Percentiles rank a stretch among this genome's conserved stretches.
phyloP scores from a whole-genome alignment of 2,888 invertebrate species.

The Alviniconcha strummeri region DNA sequence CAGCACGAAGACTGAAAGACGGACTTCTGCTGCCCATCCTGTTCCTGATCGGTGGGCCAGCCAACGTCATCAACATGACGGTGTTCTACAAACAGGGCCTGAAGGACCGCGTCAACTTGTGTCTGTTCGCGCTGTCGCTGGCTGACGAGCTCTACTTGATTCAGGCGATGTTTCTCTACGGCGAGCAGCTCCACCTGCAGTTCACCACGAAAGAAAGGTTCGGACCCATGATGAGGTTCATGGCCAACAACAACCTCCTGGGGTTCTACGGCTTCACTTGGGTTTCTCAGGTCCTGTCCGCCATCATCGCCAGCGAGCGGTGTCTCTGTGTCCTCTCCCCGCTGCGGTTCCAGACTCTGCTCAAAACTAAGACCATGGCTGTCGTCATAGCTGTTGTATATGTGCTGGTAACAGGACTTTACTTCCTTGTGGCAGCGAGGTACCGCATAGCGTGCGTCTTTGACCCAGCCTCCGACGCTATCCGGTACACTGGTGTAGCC shows the following conservation, averaged over 20 bases:
- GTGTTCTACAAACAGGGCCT: constrained; percentile 19
- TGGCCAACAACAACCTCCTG: background rate
- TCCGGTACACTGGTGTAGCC: background rate
- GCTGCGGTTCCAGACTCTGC: background rate
- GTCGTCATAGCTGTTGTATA: background rate
- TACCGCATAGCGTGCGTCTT: background rate
- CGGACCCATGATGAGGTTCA: background rate
- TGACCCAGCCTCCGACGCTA: background rate
- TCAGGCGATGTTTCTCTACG: background rate
- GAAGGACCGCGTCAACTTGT: background rate
- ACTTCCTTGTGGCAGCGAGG: background rate
- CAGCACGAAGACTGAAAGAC: no score
- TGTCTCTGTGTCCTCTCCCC: constrained; percentile 17
- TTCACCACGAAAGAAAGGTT: background rate
- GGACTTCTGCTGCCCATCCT: background rate
- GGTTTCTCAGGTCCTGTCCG: constrained; percentile 12
- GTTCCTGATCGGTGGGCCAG: constrained; percentile 12
- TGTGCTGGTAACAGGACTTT: background rate
- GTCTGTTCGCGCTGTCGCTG: constrained; percentile 4
- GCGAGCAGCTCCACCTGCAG: background rate
- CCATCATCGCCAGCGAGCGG: constrained; percentile 14
- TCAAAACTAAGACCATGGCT: constrained; percentile 4
- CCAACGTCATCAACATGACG: constrained; percentile 27
- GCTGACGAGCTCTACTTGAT: constrained; percentile 11
- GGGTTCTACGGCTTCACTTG: background rate